phyloP scores from a whole-genome alignment of 2,113 vertebrate species.

The Pimephales promelas region DNA sequence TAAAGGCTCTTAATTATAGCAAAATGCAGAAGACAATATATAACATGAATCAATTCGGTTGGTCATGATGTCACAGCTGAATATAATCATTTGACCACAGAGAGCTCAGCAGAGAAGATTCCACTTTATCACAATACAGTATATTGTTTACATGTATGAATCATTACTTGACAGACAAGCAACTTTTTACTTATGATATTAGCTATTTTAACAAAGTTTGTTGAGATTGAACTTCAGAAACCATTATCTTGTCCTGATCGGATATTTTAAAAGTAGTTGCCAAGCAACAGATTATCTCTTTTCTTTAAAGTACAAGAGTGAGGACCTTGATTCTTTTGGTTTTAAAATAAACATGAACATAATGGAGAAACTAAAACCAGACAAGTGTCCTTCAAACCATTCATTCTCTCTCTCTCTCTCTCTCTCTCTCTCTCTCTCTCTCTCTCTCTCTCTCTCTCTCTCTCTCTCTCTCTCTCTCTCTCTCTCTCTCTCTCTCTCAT shows the following conservation, averaged over 20 bases:
- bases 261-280: slow-evolving; percentile 76
- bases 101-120: neutral
- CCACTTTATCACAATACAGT: neutral
- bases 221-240: neutral
- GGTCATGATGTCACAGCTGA: neutral
- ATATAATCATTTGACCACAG: neutral
- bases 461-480: slow-evolving; percentile 23
- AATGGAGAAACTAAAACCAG: slow-evolving; percentile 62
- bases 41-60: neutral
- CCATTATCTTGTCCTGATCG: slow-evolving; percentile 56
- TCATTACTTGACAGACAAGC: neutral
- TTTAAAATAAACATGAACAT: slow-evolving; percentile 76
- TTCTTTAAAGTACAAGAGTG: slow-evolving; percentile 76
- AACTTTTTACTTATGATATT: neutral
- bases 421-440: slow-evolving; percentile 15
- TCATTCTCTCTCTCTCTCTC: slow-evolving; percentile 22
- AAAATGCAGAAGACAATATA: neutral
- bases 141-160: neutral
- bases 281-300: slow-evolving; percentile 79
- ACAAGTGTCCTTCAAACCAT: slow-evolving; percentile 67
- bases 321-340: slow-evolving; percentile 77
- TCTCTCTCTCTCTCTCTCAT: neutral
- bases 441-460: slow-evolving; percentile 1
- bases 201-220: neutral
- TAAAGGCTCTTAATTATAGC: neutral